Evolutionary conservation across 2,113 vertebrate species (phyloP), one percentile per base, ranked within the genome.

Genomic region (Pithys albifrons): DNA sequence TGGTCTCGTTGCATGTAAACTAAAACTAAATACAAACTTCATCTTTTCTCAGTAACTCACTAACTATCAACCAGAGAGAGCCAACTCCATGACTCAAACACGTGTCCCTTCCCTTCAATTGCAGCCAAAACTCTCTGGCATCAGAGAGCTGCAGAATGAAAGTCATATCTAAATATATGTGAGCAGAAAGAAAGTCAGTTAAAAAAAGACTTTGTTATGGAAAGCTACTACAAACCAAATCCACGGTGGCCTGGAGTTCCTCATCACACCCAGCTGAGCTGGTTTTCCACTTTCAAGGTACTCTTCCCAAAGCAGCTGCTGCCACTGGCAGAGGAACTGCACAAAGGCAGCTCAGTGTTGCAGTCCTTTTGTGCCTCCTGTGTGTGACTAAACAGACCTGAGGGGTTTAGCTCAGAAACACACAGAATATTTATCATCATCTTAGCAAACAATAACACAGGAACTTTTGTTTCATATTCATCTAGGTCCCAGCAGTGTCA

Each of bases 41-140:
- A 89, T 95, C 83, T 96, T 85, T 90, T 94, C 93, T 95, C 89
- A 80, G 93, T 90, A 94, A 97, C 85, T 97, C 87, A 16, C 94
- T 91, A 51, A 88, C 82, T 93, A 80, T 97, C 85, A 91, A 69
- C 66, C 31, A 54, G 78, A 67, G 80, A 95, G 91, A 95, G 95
- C 96, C 96, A 97, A 91, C 82, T 95, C 84, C 88, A 95, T 97
- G 94, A 96, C 95, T 97, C 96, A 96, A 91, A 94, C 91, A 95
- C 24, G 64, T 95, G 93, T 88, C 93, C 93, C 95, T 87, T 94
- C 88, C 87, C 75, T 86, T 64, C 64, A 82, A 1, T 61, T 80
- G 94, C 94, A 93, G 95, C 91, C 91, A 95, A 97, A 96, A 97
- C 84, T 97, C 78, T 95, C 96, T 97, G 95, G 96, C 95, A 95